A percentile compares a stretch with the other conserved stretches of the same genome.
These are phyloP conservation scores for Medauroidea extradentata DNA, from an alignment of 1,140 invertebrate genomes.

Conservation along the genomic window DNA sequence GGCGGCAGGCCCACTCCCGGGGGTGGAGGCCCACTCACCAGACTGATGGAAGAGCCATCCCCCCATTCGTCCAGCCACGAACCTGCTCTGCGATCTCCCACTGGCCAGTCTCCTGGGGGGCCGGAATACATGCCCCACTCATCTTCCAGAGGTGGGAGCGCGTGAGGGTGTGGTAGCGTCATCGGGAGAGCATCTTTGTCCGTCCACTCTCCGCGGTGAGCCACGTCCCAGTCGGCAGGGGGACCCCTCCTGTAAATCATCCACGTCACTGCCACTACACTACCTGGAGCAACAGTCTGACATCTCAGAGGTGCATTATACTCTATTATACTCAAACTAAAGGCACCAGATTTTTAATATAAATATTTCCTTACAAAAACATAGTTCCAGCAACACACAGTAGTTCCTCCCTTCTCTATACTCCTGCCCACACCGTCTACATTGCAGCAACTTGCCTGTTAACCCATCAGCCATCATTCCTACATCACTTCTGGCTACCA, in stretches of 20 bases:
- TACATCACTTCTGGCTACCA: no score
- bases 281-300: no score
- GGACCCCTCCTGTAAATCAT: conserved; percentile 7
- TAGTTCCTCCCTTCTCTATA: no score
- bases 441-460: no score
- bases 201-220: conserved; percentile 2
- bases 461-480: no score
- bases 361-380: no score
- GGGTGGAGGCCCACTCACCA: not conserved
- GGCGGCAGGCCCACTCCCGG: not conserved
- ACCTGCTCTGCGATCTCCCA: not conserved
- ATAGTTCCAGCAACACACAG: no score
- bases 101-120: not conserved
- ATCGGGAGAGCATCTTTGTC: conserved; percentile 3
- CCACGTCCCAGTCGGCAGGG: conserved; percentile 5
- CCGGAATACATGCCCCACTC: conserved; percentile 1
- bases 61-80: conserved; percentile 5
- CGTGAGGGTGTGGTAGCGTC: not conserved
- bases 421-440: no score
- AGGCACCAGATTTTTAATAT: no score
- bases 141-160: not conserved
- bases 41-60: not conserved
- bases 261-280: no score
- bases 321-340: no score
- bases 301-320: no score